phyloP scores from a whole-genome alignment of 2,888 invertebrate species.

The Allygus modestus region DNA sequence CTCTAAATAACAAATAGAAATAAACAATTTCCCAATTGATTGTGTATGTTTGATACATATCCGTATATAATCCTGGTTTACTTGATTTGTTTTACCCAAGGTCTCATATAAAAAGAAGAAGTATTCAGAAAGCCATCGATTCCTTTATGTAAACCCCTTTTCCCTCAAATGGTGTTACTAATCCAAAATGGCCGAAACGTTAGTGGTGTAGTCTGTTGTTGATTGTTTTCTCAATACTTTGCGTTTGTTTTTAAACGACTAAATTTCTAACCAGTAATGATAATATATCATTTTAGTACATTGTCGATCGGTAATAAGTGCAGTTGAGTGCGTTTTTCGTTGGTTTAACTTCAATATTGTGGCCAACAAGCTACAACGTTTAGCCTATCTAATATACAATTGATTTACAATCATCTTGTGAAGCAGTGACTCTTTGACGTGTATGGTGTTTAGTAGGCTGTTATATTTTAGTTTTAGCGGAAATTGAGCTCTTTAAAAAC shows the following conservation, averaged over 20 bases:
- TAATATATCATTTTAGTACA: not conserved
- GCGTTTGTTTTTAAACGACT: constrained; percentile 35
- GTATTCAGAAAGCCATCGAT: constrained; percentile 58
- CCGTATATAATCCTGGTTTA: no score
- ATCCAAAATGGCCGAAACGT: constrained; percentile 65
- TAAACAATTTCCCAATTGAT: no score
- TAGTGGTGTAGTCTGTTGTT: constrained; percentile 60
- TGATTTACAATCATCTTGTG: constrained; percentile 24
- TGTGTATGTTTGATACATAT: no score
- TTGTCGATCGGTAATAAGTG: not conserved
- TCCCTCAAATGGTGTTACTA: constrained; percentile 68
- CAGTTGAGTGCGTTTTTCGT: not conserved
- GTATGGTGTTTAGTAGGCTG: not conserved
- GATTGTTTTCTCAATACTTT: constrained; percentile 44
- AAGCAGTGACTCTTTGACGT: constrained; percentile 18
- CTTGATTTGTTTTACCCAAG: no score
- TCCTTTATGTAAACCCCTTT: constrained; percentile 65
- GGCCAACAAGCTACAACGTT: constrained; percentile 5
- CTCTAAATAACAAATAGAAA: no score
- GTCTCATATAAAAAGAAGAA: constrained; percentile 8
- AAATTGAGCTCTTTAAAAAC: not conserved
- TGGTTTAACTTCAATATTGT: constrained; percentile 5
- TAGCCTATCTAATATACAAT: constrained; percentile 43
- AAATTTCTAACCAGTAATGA: not conserved
- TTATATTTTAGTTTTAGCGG: not conserved